phyloP scores from a whole-genome alignment of 2,888 invertebrate species.

The Pyrrhia umbra region DNA sequence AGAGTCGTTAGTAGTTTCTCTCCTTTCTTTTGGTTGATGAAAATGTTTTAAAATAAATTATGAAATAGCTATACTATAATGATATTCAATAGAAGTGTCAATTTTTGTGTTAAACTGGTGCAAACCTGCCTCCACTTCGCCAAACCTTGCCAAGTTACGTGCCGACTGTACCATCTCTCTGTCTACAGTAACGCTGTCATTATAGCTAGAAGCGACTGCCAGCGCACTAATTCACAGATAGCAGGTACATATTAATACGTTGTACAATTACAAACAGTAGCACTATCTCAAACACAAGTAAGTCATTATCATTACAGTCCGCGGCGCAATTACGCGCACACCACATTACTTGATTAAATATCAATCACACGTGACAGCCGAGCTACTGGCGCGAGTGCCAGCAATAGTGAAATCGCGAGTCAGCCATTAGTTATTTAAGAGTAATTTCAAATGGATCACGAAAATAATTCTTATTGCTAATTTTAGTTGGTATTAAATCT shows the following conservation, averaged over 20 bases:
- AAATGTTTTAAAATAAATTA: no score
- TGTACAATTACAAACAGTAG: constrained; percentile 5
- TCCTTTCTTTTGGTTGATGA: no score
- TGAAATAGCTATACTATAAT: no score
- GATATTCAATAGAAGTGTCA: no score
- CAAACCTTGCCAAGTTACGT: no score
- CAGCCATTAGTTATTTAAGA: not conserved
- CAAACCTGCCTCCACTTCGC: no score
- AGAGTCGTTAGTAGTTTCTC: no score
- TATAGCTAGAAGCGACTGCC: constrained; percentile 3
- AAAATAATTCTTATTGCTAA: not conserved
- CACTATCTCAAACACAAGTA: constrained; percentile 19
- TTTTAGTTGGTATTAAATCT: no score
- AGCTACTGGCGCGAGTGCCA: constrained; percentile 23
- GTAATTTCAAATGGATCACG: not conserved
- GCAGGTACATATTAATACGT: constrained; percentile 29
- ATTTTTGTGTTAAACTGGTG: no score
- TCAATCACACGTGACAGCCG: constrained; percentile 38
- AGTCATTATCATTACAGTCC: constrained; percentile 33
- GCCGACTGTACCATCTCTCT: not conserved
- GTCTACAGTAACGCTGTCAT: not conserved
- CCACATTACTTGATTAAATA: constrained; percentile 43
- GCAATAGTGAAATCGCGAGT: not conserved
- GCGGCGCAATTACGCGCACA: constrained; percentile 14
- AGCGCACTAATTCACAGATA: not conserved